These are phyloP conservation scores for Zaprionus obscuricornis DNA, from an alignment of 2,888 invertebrate genomes.

Conservation along the genomic window DNA sequence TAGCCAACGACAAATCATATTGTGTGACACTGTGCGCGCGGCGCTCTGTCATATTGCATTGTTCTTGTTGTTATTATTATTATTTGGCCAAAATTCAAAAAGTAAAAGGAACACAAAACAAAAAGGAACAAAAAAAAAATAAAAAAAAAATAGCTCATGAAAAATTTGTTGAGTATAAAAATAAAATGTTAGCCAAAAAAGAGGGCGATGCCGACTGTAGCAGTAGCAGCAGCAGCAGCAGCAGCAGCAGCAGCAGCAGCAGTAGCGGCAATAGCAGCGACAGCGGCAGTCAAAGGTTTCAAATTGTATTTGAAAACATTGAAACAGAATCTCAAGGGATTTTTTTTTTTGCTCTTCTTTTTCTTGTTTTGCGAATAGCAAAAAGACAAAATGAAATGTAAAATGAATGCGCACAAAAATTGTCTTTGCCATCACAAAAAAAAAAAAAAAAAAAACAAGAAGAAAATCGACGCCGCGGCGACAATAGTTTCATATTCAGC, in stretches of 20 bases:
- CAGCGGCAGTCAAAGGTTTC: conserved; percentile 27
- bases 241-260: conserved; percentile 8
- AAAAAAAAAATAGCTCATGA: conserved; percentile 59
- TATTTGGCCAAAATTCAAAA: conserved; percentile 73
- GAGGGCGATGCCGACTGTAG: conserved; percentile 1
- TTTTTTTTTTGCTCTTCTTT: background rate
- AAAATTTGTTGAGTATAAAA: conserved; percentile 62
- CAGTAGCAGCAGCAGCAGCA: background rate
- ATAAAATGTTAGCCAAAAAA: conserved; percentile 59
- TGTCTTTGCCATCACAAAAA: conserved; percentile 22
- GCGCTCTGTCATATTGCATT: conserved; percentile 50
- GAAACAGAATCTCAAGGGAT: conserved; percentile 8
- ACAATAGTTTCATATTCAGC: conserved; percentile 15
- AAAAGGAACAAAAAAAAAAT: conserved; percentile 7
- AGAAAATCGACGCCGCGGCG: background rate
- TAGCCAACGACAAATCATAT: background rate
- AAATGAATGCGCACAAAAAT: conserved; percentile 12
- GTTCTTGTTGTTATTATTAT: conserved; percentile 41
- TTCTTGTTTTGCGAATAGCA: background rate
- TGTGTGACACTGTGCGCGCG: conserved; percentile 22
- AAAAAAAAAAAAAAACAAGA: background rate
- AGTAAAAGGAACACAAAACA: conserved; percentile 29
- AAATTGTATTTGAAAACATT: conserved; percentile 6
- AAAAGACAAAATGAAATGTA: background rate
- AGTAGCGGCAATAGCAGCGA: background rate